Evolutionary conservation across 2,113 vertebrate genomes (phyloP).

Genomic region (Tonatia bakeri): DNA sequence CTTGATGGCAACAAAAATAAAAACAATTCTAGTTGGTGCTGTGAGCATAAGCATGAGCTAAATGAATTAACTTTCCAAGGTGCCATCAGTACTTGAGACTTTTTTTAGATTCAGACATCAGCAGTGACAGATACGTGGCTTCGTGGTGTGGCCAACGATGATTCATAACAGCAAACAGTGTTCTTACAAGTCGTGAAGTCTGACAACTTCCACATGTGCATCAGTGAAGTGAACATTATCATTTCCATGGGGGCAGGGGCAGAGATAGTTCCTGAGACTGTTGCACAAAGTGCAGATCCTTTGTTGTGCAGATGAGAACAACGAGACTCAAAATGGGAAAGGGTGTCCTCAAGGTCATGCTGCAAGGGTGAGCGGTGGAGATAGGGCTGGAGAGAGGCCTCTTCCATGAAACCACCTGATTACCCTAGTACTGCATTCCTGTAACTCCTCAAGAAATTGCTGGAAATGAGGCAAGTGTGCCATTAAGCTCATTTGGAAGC

Average conservation of each 20-base stretch:
- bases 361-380: not conserved
- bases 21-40: not conserved
- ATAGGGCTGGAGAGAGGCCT: not conserved
- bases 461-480: not conserved
- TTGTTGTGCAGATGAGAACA: not conserved
- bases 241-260: not conserved
- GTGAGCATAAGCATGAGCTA: not conserved
- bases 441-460: not conserved
- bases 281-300: not conserved
- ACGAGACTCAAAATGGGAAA: not conserved
- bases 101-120: not conserved
- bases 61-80: not conserved
- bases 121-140: not conserved
- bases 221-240: not conserved
- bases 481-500: slow-evolving; percentile 1
- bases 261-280: not conserved
- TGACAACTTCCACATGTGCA: not conserved
- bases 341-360: not conserved
- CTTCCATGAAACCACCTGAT: not conserved
- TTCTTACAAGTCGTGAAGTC: not conserved
- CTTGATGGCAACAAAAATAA: not conserved
- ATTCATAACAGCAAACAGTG: not conserved
- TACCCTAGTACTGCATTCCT: not conserved
- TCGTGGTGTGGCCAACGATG: not conserved
- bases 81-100: not conserved